These are phyloP conservation scores for Ericerus pela DNA, from an alignment of 1,140 invertebrate species.

Conservation along the genomic window DNA sequence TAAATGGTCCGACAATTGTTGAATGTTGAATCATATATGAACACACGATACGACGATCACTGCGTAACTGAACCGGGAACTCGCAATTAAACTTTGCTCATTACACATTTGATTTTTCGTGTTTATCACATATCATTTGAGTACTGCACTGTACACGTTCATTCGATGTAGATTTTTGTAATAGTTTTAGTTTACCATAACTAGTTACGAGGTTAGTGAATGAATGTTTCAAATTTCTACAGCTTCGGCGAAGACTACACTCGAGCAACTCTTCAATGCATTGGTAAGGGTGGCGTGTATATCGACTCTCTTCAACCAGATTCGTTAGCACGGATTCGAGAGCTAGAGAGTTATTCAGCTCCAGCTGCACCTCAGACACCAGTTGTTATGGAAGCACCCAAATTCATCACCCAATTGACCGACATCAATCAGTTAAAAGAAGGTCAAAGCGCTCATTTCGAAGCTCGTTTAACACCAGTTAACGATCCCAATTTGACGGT, in stretches of 20 bases:
- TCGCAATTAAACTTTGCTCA: too few relatives aligned
- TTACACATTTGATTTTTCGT: too few relatives aligned
- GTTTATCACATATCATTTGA: too few relatives aligned
- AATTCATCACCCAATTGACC: conserved; percentile 73
- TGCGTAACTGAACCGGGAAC: too few relatives aligned
- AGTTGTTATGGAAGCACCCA: conserved; percentile 63
- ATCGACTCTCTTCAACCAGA: conserved; percentile 87
- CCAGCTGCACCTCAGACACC: conserved; percentile 44
- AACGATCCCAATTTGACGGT: conserved; percentile 73
- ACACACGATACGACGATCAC: too few relatives aligned
- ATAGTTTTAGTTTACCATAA: too few relatives aligned
- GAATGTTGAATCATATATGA: too few relatives aligned
- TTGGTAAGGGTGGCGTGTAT: conserved; percentile 76
- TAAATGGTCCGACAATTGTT: too few relatives aligned
- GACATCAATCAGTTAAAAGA: conserved; percentile 71
- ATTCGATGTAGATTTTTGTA: too few relatives aligned
- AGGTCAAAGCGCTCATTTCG: conserved; percentile 87
- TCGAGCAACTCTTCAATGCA: conserved; percentile 62
- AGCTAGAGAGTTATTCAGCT: conserved; percentile 48
- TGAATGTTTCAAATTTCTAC: conserved; percentile 9
- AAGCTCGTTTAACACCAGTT: conserved; percentile 74
- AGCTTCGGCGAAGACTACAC: conserved; percentile 76
- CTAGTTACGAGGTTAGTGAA: too few relatives aligned
- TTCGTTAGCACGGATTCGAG: conserved; percentile 74
- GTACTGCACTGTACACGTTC: too few relatives aligned